Percentiles rank a stretch among this genome's conserved stretches.
phyloP scores from a whole-genome alignment of 2,797 vertebrate species.

The Myiotriccus ornatus region DNA sequence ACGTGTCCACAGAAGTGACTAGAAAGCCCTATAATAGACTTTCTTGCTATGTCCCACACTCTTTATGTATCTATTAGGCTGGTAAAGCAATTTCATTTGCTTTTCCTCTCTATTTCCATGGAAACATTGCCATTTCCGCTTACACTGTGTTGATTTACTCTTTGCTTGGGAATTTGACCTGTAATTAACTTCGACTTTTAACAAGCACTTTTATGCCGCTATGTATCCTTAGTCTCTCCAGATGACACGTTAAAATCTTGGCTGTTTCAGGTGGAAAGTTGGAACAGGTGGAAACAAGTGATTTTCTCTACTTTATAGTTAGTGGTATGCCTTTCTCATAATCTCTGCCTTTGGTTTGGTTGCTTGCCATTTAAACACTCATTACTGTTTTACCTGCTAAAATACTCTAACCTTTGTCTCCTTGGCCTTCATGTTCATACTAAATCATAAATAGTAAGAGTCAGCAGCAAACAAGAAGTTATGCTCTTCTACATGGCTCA shows the following conservation, averaged over 20 bases:
- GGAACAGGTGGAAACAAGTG: neutral
- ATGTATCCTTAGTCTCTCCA: neutral
- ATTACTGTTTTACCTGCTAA: neutral
- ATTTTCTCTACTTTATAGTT: neutral
- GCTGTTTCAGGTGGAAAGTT: neutral
- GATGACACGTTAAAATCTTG: neutral
- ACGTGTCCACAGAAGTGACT: neutral
- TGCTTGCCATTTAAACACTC: neutral
- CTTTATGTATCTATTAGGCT: neutral
- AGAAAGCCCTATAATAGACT: neutral
- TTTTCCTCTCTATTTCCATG: neutral
- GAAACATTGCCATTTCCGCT: neutral
- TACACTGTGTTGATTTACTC: neutral
- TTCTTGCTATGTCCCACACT: neutral
- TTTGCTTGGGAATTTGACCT: neutral
- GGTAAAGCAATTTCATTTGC: neutral
- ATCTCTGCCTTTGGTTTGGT: neutral
- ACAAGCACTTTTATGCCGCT: neutral
- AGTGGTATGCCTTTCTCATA: neutral
- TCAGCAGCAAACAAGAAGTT: neutral
- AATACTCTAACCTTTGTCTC: neutral
- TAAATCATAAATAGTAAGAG: neutral
- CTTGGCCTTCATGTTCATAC: rapidly evolving
- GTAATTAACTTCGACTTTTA: neutral
- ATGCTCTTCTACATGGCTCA: neutral